Evolutionary conservation across 1,140 invertebrate genomes (phyloP), one percentile per base, ranked within the genome.

Genomic region (Telenomus remus): DNA sequence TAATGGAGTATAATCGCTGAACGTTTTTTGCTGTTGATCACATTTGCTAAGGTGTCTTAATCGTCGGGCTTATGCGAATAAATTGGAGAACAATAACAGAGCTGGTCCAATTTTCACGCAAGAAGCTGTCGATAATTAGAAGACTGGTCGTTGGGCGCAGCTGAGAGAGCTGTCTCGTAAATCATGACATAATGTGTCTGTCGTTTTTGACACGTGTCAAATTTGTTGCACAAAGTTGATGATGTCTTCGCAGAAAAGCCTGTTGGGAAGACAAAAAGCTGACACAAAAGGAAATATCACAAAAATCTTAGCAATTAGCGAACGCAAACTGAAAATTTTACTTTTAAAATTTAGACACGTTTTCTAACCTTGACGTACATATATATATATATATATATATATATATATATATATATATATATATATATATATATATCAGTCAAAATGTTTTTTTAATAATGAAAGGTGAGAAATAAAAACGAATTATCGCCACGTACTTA

Each of bases 21-120:
- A 27, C 19, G 1, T 27, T 27, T 27, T 27, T 27, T 27, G 1
- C 6, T 27, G 19, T 27, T 6, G 19, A 3, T 6, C 19, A 3
- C 19, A 6, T 27, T 27, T 27, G 19, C n/a, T 39, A 9, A 33
- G 34, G 46, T 42, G 39, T 27, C 44, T 37, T 16, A 39, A 59
- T 51, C 53, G 70, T 37, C 48, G 54, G 37, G 48, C 11, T 46
- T 15, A 39, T 46, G 73, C 73, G 80, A 79, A 81, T 79, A 76
- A 81, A 82, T 82, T 82, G 80, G 80, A 81, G 50, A 70, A 60
- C 55, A 63, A 79, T 73, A 76, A 51, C 59, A 63, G 9, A 39
- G 65, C 49, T 80, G 78, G 80, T 73, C 68, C 76, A 81, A 82
- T 82, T 82, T 81, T 81, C 71, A 61, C 76, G 61, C 72, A 61